A percentile compares a stretch with the other conserved stretches of the same genome.
Evolutionary conservation across 2,888 invertebrate species (phyloP).

Genomic region (Tipula unca): DNA sequence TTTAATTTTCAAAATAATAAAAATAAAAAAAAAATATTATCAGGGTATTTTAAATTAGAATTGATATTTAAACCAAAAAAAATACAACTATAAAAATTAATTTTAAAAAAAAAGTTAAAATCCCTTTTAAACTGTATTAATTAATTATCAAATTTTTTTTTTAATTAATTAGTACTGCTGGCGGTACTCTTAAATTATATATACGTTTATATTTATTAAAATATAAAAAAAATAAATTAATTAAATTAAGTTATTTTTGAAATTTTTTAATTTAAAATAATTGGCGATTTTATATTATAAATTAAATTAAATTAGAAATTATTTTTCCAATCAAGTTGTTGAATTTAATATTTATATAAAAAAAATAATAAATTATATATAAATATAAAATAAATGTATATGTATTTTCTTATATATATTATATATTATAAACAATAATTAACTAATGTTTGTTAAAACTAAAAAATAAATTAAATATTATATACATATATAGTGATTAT

Average conservation of each 20-base stretch:
- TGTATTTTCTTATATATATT: neutral
- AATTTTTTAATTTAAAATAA: neutral
- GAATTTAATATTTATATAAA: neutral
- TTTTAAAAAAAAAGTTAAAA: no score
- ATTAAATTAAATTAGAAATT: neutral
- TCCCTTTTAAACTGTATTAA: neutral
- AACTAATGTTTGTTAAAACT: neutral
- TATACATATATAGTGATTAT: neutral
- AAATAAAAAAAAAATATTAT: neutral
- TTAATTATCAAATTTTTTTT: neutral
- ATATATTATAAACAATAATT: neutral
- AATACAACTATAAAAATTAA: no score
- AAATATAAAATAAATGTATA: neutral
- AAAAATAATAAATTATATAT: neutral
- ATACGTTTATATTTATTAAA: neutral
- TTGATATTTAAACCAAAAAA: neutral
- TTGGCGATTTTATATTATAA: neutral
- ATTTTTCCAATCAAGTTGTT: constrained; percentile 14
- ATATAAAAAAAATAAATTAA: neutral
- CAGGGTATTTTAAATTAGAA: constrained; percentile 14
- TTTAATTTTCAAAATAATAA: neutral
- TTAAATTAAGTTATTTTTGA: neutral
- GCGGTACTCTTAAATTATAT: neutral
- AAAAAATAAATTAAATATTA: neutral
- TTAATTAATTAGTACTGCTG: constrained; percentile 14